A percentile compares a stretch with the other conserved stretches of the same genome.
Evolutionary conservation across 1,140 invertebrate genomes (phyloP).

Genomic region (Prorops nasuta): DNA sequence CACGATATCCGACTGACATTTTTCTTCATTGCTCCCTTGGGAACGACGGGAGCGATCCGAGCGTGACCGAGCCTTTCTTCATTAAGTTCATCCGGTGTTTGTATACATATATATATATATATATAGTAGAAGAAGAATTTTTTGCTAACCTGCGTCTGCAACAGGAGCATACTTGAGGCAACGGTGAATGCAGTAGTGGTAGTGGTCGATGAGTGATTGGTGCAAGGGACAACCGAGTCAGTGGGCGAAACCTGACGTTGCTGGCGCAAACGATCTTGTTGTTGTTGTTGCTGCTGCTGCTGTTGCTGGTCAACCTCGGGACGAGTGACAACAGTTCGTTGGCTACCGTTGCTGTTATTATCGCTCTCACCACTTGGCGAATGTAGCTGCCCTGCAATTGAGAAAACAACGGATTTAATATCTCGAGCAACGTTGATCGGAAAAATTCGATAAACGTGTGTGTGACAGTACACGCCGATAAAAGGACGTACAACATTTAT

Average conservation of each 20-base stretch:
- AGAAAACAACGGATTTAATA: no score
- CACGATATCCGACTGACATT: conserved; percentile 51
- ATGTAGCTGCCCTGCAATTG: conserved; percentile 45
- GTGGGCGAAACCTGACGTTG: conserved; percentile 36
- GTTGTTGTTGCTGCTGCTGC: conserved; percentile 19
- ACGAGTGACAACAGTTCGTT: conserved; percentile 1
- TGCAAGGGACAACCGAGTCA: conserved; percentile 38
- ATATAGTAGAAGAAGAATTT: conserved; percentile 2
- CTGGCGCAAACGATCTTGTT: conserved; percentile 29
- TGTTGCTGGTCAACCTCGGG: conserved; percentile 9
- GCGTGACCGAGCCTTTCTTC: no score
- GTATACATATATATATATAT: no score
- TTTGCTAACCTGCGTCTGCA: conserved; percentile 62
- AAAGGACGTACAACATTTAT: no score
- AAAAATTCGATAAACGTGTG: no score
- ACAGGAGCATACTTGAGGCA: conserved; percentile 66
- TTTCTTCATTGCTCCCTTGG: conserved; percentile 36
- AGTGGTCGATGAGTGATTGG: conserved; percentile 52
- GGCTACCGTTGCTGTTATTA: conserved; percentile 34
- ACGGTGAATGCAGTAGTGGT: conserved; percentile 56
- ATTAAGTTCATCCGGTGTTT: no score
- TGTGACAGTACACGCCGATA: no score
- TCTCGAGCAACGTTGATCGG: no score
- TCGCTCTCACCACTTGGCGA: conserved; percentile 48
- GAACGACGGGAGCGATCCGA: conserved; percentile 25